Evolutionary conservation across 2,888 invertebrate species (phyloP), one percentile per base, ranked within the genome.

Genomic region (Zaprionus obscuricornis): DNA sequence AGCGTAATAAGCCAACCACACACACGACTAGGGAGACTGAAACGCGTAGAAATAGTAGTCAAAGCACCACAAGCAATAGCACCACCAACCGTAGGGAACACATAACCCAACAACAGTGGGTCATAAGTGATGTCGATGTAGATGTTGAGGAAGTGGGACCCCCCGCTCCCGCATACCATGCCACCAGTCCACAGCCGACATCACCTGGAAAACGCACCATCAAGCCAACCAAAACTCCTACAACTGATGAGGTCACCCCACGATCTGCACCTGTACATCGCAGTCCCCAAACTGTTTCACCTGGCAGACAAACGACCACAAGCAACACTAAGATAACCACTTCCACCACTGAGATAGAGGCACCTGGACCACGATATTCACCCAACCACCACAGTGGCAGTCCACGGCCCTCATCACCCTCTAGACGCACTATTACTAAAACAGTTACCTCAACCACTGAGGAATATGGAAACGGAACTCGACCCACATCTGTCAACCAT

Each of bases 81-180:
- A 54, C 47, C 43, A 47, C 13, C 17, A 66, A 74, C 8, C 70
- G 74, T 6, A 39, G 57, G 22, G 76, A 84, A 26, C 72, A 73
- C 7, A 58, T 85, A 3, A 71, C 60, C 2, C 57, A 77, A 27
- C 64, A 78, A 16, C 78, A 78, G 16, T 82, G 83, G 85, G 79
- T 82, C 2, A 10, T 64, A 5, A 57, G 54, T 20, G 78, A 70
- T 31, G 47, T 68, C n/a, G 69, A 79, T 31, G 63, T 74, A 3
- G 77, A 78, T 26, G 66, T 66, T 1, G 66, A 64, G 18, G 39
- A 43, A 7, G 43, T 57, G 31, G 66, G 58, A 39, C 58, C 66
- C 0, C 37, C 66, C n/a, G 16, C 18, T 8, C 66, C 63, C 1
- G 43, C 42, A 0, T 13, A 39, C 4, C 55, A 63, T 24, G 17